Evolutionary conservation across 2,888 invertebrate species (phyloP), one percentile per base, ranked within the genome.

Genomic region (Ornithoptera priamus): DNA sequence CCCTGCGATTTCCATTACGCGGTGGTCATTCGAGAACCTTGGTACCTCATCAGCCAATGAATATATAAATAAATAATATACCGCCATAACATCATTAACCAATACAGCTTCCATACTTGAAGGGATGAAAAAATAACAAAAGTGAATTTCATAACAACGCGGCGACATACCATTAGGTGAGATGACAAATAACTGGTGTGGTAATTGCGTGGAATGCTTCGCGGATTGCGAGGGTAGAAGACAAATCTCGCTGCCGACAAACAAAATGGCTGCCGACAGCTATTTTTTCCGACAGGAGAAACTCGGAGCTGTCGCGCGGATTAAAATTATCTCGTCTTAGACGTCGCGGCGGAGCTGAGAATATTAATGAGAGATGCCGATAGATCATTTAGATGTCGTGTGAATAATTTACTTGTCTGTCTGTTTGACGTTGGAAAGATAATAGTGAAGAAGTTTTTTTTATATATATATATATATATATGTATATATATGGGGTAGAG

Each of bases 201-300:
- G 77, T 75, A 78, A 76, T 20, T 75, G 75, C 73, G 76, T 77
- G 39, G 62, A 59, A 67, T 22, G 30, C 30, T 39, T 39, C 39
- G n/a, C 59, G 22, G 39, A 59, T 63, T 63, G 20, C 63, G 58
- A 57, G 46, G 75, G 78, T 79, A 85, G 85, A 89, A 46, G 15
- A 86, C 85, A 85, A 87, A 89, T 86, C 85, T 82, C 78, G 80
- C 80, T 84, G 87, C 84, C 86, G 82, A 84, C 84, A 81, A 80
- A 81, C 81, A 78, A 82, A 86, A 85, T 85, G 82, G 81, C 79
- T 78, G 79, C 78, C 76, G 73, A 72, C 75, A 77, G 77, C 72
- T 72, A 81, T 81, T 83, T 83, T 82, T 80, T 83, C 75, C 75
- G 77, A 76, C 56, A 76, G 74, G 76, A 74, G 75, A 82, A 85